Base-by-base conservation (phyloP, 2,888 invertebrate species). In the Agonum fuliginosum region DNA sequence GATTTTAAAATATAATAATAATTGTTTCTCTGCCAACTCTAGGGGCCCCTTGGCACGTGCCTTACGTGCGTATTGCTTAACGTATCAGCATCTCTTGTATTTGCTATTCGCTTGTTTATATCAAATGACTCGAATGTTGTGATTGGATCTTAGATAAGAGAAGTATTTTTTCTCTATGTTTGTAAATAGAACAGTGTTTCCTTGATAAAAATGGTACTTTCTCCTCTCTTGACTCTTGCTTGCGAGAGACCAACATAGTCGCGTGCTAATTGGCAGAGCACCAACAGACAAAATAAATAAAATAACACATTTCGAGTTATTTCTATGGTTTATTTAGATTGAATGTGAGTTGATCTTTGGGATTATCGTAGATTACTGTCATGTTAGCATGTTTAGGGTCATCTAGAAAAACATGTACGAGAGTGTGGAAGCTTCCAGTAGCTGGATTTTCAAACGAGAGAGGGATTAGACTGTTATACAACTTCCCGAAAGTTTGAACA, bases 111-210 rank as follows among this genome's bases (percentile, higher is more conserved):
- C 3, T 12, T 37, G 37, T 37, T 37, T 37, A 37, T 37, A 37
- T n/a, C 10, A 37, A 37, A 37, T 12, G 12, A 37, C 12, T 37
- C n/a, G 1, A 37, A 37, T 37, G 37, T 37, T 37, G 37, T 37
- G 37, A 37, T 37, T 37, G 37, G 37, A 37, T 37, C n/a, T 41
- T 43, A 43, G n/a, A 10, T 43, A 43, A 43, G n/a, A 1, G 14
- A 10, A 14, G 1, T 43, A 43, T n/a, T n/a, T n/a, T n/a, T n/a
- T 37, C 48, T 54, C 22, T 62, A 20, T 73, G 43, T 58, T 73
- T 73, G 58, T 73, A 73, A 73, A 73, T 73, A 73, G 58, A 73
- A 30, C 54, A 14, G 43, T 12, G 22, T 73, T 73, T 58, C 51
- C 30, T 51, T 71, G 51, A 71, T 51, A 71, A 71, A 51, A 20